Percentiles rank a stretch among this genome's conserved stretches.
Conservation (phyloP, 2,888 invertebrate species). For the Nomada lathburiana region DNA sequence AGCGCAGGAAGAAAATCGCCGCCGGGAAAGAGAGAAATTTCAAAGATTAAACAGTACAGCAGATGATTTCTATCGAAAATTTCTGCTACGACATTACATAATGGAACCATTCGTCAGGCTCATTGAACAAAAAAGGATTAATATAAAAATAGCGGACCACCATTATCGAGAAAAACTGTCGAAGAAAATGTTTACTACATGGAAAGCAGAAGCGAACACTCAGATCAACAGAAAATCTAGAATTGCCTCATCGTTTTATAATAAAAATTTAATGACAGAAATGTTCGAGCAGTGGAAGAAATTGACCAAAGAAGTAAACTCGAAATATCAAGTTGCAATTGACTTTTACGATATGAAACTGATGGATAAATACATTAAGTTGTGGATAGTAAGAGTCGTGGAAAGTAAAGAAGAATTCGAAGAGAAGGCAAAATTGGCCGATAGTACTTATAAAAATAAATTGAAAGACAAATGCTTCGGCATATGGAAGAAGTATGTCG, state of each 20-base stretch:
- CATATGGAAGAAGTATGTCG: constrained; percentile 75
- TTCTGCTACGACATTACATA: constrained; percentile 76
- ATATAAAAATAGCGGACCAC: constrained; percentile 85
- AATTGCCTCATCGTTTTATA: constrained; percentile 68
- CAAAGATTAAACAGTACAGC: constrained; percentile 72
- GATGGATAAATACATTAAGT: constrained; percentile 85
- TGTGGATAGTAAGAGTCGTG: constrained; percentile 85
- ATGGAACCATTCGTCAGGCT: constrained; percentile 74
- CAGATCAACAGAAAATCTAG: constrained; percentile 65
- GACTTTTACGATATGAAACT: constrained; percentile 89
- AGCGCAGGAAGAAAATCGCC: constrained; percentile 75
- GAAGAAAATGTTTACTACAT: constrained; percentile 84
- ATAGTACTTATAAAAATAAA: constrained; percentile 62
- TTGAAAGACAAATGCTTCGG: constrained; percentile 73
- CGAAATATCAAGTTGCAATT: constrained; percentile 89
- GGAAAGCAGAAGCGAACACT: constrained; percentile 84
- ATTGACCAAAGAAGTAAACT: constrained; percentile 66
- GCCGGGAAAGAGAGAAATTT: constrained; percentile 72
- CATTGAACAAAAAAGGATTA: constrained; percentile 69
- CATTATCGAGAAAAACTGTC: constrained; percentile 86
- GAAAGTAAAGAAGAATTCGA: constrained; percentile 81
- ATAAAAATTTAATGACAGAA: constrained; percentile 71
- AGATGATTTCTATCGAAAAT: constrained; percentile 75
- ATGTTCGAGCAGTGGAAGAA: constrained; percentile 74
- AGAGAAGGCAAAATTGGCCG: constrained; percentile 70